phyloP scores from a whole-genome alignment of 2,888 invertebrate species.

The Metallyticus violacea region DNA sequence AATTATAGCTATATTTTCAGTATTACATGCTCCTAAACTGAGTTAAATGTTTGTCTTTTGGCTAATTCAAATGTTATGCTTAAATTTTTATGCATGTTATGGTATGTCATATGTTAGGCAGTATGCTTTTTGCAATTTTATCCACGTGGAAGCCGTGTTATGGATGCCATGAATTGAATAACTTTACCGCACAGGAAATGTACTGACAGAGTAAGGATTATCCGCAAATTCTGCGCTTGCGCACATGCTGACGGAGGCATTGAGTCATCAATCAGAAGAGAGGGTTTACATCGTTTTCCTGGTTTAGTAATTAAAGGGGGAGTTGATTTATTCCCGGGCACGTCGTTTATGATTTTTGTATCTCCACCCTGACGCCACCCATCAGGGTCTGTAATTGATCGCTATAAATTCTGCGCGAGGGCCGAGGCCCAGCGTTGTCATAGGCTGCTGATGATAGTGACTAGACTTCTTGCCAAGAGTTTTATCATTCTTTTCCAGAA shows the following conservation, averaged over 20 bases:
- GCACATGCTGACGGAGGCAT: neutral
- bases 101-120: neutral
- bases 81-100: too few species aligned
- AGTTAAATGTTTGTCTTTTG: too few species aligned
- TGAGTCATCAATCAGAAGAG: neutral
- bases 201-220: neutral
- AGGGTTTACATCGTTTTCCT: neutral
- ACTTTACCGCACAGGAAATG: neutral
- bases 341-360: neutral
- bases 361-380: neutral
- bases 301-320: neutral
- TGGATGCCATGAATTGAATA: neutral
- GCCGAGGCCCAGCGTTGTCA: neutral
- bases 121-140: neutral
- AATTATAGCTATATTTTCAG: too few species aligned
- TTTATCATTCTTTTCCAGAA: too few species aligned
- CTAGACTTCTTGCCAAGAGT: neutral
- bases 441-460: neutral
- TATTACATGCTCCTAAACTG: too few species aligned
- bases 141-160: neutral
- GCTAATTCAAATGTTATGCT: too few species aligned
- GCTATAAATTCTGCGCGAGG: neutral
- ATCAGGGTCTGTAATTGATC: neutral
- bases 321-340: neutral
- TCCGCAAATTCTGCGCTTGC: neutral